Conservation (phyloP, 2,888 invertebrate genomes). For the Loripinus fragilis region DNA sequence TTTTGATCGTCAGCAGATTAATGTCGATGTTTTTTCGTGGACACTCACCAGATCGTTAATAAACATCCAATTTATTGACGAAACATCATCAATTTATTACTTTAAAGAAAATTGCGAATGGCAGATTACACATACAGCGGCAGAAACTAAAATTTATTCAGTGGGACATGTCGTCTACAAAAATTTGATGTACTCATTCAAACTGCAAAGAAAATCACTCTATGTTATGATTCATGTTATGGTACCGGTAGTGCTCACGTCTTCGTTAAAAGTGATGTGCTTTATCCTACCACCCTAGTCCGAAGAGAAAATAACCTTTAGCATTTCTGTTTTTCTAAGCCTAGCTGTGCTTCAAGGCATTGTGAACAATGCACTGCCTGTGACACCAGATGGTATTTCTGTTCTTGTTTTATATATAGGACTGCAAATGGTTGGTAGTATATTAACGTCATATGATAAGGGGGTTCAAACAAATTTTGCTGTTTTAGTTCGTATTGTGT, state of each 20-base stretch:
- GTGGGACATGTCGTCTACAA: neutral
- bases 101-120: neutral
- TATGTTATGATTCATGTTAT: conserved; percentile 57
- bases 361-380: conserved; percentile 42
- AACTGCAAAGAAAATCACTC: too few relatives aligned
- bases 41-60: neutral
- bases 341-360: conserved; percentile 58
- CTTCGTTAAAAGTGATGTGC: conserved; percentile 47
- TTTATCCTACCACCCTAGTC: conserved; percentile 57
- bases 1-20: conserved; percentile 31
- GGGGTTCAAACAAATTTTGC: too few relatives aligned
- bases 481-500: too few relatives aligned
- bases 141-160: neutral
- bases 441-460: too few relatives aligned
- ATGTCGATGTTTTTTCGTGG: conserved; percentile 31
- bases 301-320: conserved; percentile 57
- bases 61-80: neutral
- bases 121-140: neutral
- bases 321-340: conserved; percentile 55
- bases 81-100: neutral
- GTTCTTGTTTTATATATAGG: conserved; percentile 52
- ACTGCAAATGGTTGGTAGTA: conserved; percentile 50
- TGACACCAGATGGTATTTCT: conserved; percentile 50
- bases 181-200: conserved; percentile 14
- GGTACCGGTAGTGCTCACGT: conserved; percentile 51